A percentile compares a stretch with the other conserved stretches of the same genome.
These are phyloP conservation scores for Probosciger aterrimus DNA, from an alignment of 2,113 vertebrate species.

Conservation along the genomic window DNA sequence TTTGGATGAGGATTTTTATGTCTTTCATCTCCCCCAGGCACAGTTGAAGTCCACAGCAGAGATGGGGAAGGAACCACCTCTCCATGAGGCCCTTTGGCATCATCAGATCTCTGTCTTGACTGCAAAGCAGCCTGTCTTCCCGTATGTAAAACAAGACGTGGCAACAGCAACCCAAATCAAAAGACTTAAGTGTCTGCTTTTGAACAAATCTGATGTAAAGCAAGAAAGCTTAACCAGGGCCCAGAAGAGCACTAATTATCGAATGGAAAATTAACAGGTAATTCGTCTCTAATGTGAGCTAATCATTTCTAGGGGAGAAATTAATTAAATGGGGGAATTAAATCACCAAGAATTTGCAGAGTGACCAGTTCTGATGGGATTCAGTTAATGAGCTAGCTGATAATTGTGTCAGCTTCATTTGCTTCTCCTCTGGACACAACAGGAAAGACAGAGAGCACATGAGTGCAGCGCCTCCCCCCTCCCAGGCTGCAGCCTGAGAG, in stretches of 20 bases:
- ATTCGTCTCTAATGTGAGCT: slow-evolving; percentile 25
- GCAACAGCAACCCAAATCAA: background rate
- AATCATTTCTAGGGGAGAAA: background rate
- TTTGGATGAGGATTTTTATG: background rate
- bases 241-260: background rate
- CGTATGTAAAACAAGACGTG: accelerated
- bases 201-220: background rate
- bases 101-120: background rate
- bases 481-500: background rate
- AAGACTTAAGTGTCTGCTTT: background rate
- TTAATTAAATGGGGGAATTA: slow-evolving; percentile 32
- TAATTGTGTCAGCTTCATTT: background rate
- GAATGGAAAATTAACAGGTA: slow-evolving; percentile 19
- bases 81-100: background rate
- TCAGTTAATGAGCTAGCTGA: background rate
- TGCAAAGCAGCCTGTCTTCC: background rate
- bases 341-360: background rate
- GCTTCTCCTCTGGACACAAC: background rate
- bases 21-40: accelerated
- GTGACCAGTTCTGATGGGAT: slow-evolving; percentile 22
- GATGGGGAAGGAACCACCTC: background rate
- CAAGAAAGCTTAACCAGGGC: background rate
- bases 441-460: background rate
- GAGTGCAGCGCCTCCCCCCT: background rate
- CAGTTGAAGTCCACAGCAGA: background rate